Conservation (phyloP, 1,140 invertebrate species). For the Cotesia vestalis region DNA sequence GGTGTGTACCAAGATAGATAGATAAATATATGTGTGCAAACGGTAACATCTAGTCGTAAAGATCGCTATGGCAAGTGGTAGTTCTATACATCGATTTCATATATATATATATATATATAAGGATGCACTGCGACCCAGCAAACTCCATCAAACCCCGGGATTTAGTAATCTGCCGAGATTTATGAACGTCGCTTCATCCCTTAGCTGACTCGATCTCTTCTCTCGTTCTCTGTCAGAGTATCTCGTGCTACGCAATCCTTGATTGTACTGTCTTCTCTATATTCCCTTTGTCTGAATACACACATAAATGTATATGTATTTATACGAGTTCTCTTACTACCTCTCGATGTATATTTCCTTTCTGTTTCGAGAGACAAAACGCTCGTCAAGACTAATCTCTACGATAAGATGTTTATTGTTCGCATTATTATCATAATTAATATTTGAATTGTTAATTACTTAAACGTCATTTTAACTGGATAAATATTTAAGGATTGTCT, state of each 20-base stretch:
- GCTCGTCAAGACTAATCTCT: too few relatives aligned
- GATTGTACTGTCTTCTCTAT: conserved; percentile 47
- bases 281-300: conserved; percentile 4
- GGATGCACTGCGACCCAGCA: conserved; percentile 37
- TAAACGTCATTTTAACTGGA: too few relatives aligned
- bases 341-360: too few relatives aligned
- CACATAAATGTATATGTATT: neutral
- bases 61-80: conserved; percentile 4
- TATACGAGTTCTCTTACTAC: neutral
- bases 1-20: conserved; percentile 49
- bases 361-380: too few relatives aligned
- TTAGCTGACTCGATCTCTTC: conserved; percentile 40
- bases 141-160: conserved; percentile 65
- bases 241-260: conserved; percentile 33
- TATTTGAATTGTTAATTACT: conserved; percentile 18
- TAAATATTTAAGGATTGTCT: too few relatives aligned
- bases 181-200: conserved; percentile 63
- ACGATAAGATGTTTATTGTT: conserved; percentile 7
- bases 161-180: conserved; percentile 67
- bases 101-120: neutral
- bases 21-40: conserved; percentile 32
- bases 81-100: conserved; percentile 13
- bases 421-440: conserved; percentile 42
- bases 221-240: conserved; percentile 5
- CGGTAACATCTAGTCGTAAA: conserved; percentile 29